Percentiles rank a stretch among this genome's conserved stretches.
These are phyloP conservation scores for Dasysyrphus albostriatus DNA, from an alignment of 2,888 invertebrate genomes.

Conservation along the genomic window DNA sequence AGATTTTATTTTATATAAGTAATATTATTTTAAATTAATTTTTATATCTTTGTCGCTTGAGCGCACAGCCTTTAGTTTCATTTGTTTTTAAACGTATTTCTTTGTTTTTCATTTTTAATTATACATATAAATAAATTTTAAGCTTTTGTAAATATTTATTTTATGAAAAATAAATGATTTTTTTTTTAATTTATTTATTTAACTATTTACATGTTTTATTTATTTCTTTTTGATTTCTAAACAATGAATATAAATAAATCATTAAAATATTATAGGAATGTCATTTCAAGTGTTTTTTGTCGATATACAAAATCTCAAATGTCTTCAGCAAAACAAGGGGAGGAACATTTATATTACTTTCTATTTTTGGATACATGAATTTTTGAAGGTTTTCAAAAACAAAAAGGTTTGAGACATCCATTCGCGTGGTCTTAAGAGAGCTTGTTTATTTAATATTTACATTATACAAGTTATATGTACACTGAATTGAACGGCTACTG, in stretches of 20 bases:
- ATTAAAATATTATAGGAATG: constrained; percentile 58
- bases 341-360: constrained; percentile 3
- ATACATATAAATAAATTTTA: constrained; percentile 13
- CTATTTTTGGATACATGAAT: background rate
- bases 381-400: constrained; percentile 18
- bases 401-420: constrained; percentile 13
- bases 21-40: constrained; percentile 35
- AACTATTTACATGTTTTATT: constrained; percentile 34
- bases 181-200: constrained; percentile 4
- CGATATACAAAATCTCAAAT: background rate
- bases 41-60: constrained; percentile 72
- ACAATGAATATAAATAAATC: constrained; percentile 49
- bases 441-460: constrained; percentile 29
- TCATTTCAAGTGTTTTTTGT: constrained; percentile 15
- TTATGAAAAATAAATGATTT: constrained; percentile 15
- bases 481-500: constrained; percentile 30
- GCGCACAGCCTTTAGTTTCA: constrained; percentile 73
- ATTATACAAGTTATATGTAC: constrained; percentile 52
- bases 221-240: constrained; percentile 41
- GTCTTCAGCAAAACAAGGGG: background rate
- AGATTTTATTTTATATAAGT: constrained; percentile 31
- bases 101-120: constrained; percentile 8
- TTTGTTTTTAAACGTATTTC: constrained; percentile 35
- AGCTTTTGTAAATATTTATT: constrained; percentile 37
- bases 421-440: constrained; percentile 30